These are phyloP conservation scores for Conopomorpha cramerella DNA, from an alignment of 1,140 invertebrate genomes.

Conservation along the genomic window DNA sequence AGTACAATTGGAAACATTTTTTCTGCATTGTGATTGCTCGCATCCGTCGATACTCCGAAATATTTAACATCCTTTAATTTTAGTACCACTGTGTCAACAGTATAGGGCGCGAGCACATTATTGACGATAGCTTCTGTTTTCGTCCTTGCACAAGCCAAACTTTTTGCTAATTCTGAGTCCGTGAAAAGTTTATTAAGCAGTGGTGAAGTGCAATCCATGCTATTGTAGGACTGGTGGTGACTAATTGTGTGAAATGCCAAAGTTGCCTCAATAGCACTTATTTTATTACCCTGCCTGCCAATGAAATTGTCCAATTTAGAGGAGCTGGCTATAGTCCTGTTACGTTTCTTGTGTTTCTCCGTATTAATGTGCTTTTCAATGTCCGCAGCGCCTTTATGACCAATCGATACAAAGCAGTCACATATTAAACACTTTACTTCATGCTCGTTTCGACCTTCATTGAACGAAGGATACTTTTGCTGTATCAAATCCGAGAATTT, in stretches of 20 bases:
- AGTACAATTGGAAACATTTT: neutral
- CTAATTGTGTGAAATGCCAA: neutral
- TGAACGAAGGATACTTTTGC: neutral
- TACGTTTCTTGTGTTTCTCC: neutral
- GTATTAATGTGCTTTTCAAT: constrained; percentile 1
- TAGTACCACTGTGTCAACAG: neutral
- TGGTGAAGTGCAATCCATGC: too few species aligned
- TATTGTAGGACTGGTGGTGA: too few species aligned
- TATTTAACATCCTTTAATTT: neutral
- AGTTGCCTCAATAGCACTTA: neutral
- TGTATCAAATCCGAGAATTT: neutral
- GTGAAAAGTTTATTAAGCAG: neutral
- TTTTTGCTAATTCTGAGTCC: neutral
- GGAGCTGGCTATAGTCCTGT: neutral
- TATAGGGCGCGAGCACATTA: neutral
- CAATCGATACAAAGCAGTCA: neutral
- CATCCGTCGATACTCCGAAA: neutral
- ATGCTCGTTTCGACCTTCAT: neutral
- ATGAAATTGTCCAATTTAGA: neutral
- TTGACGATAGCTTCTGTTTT: neutral
- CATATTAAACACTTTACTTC: neutral
- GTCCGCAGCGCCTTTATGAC: neutral
- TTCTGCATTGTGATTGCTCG: neutral
- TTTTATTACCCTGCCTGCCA: neutral
- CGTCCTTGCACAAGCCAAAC: neutral